Conservation (phyloP, 2,888 invertebrate species). For the Anaspis maculata region DNA sequence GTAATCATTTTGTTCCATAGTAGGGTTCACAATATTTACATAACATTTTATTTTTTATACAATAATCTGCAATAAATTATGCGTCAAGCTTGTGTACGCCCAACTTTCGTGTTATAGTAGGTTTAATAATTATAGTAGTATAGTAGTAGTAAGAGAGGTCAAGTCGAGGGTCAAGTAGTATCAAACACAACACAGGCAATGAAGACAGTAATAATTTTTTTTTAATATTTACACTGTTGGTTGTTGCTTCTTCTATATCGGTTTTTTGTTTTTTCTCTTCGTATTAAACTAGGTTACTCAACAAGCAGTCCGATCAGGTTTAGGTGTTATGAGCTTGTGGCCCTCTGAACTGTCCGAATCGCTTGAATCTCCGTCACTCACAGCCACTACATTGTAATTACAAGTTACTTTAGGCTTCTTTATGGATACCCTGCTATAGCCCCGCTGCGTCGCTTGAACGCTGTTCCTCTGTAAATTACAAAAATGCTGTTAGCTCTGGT, state of each 20-base stretch:
- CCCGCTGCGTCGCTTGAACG: constrained; percentile 33
- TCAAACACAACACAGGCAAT: constrained; percentile 35
- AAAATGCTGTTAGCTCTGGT: background rate
- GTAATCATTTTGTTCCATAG: constrained; percentile 29
- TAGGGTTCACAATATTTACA: constrained; percentile 19
- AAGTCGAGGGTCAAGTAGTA: too few relatives aligned
- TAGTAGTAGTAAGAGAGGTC: too few relatives aligned
- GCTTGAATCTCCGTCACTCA: constrained; percentile 39
- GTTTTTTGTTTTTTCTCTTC: too few relatives aligned
- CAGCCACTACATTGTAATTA: constrained; percentile 43
- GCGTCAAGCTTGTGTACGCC: constrained; percentile 5
- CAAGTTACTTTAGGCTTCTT: constrained; percentile 43
- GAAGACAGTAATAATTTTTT: constrained; percentile 29
- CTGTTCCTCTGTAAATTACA: constrained; percentile 35
- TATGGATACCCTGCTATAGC: constrained; percentile 42
- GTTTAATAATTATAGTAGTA: too few relatives aligned
- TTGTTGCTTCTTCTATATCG: constrained; percentile 23
- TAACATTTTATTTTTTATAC: constrained; percentile 15
- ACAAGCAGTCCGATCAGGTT: constrained; percentile 38
- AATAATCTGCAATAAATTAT: constrained; percentile 13
- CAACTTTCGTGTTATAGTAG: too few relatives aligned
- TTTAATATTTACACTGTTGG: constrained; percentile 13
- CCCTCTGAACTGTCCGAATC: constrained; percentile 40
- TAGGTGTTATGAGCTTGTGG: constrained; percentile 31
- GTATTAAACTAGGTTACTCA: constrained; percentile 17